phyloP scores from a whole-genome alignment of 2,113 vertebrate genomes.

The Poicephalus meyeri region DNA sequence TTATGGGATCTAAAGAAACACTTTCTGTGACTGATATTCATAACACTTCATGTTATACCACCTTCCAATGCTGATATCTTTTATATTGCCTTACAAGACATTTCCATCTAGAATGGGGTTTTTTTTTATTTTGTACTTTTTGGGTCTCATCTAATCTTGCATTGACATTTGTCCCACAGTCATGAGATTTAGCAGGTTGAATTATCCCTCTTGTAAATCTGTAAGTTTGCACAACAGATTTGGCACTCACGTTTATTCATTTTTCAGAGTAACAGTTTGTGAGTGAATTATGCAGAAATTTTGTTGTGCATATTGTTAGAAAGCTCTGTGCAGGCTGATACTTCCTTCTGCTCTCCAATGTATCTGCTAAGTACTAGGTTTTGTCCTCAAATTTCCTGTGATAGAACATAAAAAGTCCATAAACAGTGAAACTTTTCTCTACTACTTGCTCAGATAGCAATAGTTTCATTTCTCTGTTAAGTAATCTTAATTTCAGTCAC shows the following conservation, averaged over 20 bases:
- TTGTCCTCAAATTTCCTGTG: neutral
- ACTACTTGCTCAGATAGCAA: neutral
- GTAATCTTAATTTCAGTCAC: neutral
- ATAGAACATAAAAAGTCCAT: neutral
- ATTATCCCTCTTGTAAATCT: neutral
- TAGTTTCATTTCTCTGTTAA: neutral
- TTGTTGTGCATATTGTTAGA: neutral
- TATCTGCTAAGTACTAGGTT: neutral
- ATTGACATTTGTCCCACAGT: neutral
- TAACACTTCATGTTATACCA: neutral
- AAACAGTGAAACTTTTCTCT: neutral
- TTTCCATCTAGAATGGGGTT: neutral
- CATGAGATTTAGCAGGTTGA: neutral
- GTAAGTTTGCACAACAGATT: neutral
- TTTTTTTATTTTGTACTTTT: neutral
- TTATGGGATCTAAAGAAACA: neutral
- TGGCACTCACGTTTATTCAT: neutral
- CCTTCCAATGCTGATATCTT: neutral
- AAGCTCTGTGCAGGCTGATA: neutral
- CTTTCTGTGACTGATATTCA: neutral
- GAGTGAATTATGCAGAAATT: neutral
- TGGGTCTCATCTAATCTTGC: neutral
- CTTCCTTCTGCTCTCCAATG: neutral
- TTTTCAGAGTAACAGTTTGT: neutral
- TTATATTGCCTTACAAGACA: neutral